Conservation (phyloP, 30 jellyfish, hydroid and myxozoan species). For the Chrysaora quinquecirrha region DNA sequence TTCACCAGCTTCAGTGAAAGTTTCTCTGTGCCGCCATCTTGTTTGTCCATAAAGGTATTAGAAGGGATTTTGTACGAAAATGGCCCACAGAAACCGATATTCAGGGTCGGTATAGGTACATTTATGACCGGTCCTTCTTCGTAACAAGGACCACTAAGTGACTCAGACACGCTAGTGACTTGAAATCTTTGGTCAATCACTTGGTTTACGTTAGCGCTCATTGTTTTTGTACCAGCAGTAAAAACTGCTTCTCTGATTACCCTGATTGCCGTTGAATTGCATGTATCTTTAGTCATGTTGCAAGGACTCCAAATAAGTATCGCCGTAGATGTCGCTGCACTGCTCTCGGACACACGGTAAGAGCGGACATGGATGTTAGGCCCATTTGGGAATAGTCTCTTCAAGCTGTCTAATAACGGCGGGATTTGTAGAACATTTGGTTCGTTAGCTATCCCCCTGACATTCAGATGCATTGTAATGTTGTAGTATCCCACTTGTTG, state of each 20-base stretch:
- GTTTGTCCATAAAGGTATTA: constrained; percentile 72
- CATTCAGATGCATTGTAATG: constrained; percentile 45
- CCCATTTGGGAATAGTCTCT: constrained; percentile 39
- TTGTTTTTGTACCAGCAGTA: constrained; percentile 20
- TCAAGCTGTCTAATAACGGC: constrained; percentile 1
- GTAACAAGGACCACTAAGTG: constrained; percentile 51
- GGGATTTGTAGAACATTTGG: constrained; percentile 63
- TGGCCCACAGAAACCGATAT: constrained; percentile 72
- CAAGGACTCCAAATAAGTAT: constrained; percentile 81
- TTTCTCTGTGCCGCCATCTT: constrained; percentile 83
- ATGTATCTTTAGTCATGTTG: constrained; percentile 17
- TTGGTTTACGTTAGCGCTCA: constrained; percentile 15
- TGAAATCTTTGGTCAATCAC: constrained; percentile 20
- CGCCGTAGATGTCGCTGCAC: constrained; percentile 21
- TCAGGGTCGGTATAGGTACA: constrained; percentile 33
- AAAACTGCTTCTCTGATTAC: constrained; percentile 38
- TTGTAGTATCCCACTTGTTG: constrained; percentile 53
- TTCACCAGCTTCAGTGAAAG: constrained; percentile 51
- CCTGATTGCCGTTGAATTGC: constrained; percentile 53
- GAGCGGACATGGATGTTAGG: constrained; percentile 52
- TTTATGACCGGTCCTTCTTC: constrained; percentile 61
- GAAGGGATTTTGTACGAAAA: constrained; percentile 72
- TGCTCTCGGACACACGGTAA: constrained; percentile 18
- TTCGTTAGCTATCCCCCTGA: constrained; percentile 11
- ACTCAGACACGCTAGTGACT: constrained; percentile 37